phyloP scores from a whole-genome alignment of 2,888 invertebrate species.

The Myopa testacea region DNA sequence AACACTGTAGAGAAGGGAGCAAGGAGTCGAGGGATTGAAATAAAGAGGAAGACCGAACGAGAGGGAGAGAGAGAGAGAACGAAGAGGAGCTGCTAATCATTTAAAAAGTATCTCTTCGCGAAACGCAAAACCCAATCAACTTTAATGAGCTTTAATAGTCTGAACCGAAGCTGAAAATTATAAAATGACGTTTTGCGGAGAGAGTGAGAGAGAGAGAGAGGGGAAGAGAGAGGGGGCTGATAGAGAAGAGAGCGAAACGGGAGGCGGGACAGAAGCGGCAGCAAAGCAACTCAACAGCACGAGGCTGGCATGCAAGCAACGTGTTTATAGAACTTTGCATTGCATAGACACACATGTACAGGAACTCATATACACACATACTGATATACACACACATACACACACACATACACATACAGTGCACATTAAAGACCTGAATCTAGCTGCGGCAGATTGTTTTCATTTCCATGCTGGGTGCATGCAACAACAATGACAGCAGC shows the following conservation, averaged over 20 bases:
- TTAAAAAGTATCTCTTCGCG: conserved; percentile 36
- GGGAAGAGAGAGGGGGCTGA: neutral
- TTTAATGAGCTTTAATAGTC: conserved; percentile 58
- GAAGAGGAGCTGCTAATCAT: conserved; percentile 26
- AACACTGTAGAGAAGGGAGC: neutral
- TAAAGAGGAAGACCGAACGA: too few species aligned
- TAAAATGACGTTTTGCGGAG: conserved; percentile 43
- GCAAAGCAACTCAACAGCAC: neutral
- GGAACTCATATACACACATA: neutral
- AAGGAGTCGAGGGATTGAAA: too few species aligned
- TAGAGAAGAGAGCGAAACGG: neutral
- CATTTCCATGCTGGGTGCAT: neutral
- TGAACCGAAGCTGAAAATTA: conserved; percentile 51
- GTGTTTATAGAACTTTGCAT: neutral
- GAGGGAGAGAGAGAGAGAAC: too few species aligned
- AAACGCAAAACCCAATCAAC: conserved; percentile 57
- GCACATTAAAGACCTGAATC: neutral
- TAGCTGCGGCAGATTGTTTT: conserved; percentile 44
- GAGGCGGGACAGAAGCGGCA: neutral
- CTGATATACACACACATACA: neutral
- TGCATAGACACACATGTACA: neutral
- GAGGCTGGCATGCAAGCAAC: neutral
- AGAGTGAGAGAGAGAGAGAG: neutral
- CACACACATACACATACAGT: neutral
- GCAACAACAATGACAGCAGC: conserved; percentile 15